These are phyloP conservation scores for Gambelia wislizenii DNA, from an alignment of 2,797 vertebrate species.

Conservation along the genomic window DNA sequence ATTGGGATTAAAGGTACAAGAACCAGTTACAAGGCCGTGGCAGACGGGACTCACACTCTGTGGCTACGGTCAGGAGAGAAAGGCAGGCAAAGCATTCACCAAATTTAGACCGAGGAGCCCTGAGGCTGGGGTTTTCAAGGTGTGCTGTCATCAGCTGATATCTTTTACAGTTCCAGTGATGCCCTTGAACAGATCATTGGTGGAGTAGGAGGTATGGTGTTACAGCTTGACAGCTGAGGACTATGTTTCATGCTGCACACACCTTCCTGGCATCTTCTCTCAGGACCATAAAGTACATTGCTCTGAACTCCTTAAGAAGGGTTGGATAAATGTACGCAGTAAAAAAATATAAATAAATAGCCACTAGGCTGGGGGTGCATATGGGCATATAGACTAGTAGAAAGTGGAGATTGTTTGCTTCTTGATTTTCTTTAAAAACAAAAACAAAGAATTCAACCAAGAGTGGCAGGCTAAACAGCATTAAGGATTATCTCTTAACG, in stretches of 20 bases:
- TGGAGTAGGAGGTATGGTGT: neutral
- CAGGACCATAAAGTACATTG: neutral
- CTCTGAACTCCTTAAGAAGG: neutral
- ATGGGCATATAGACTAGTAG: neutral
- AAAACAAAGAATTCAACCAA: neutral
- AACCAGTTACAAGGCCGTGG: neutral
- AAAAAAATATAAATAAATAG: neutral
- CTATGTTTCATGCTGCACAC: too few species aligned
- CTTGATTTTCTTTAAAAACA: neutral
- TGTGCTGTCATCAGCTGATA: neutral
- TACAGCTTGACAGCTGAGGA: too few species aligned
- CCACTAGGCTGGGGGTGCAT: neutral
- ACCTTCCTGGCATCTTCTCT: neutral
- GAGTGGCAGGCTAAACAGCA: too few species aligned
- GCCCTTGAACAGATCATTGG: neutral
- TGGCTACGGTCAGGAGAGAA: too few species aligned
- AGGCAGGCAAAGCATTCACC: neutral
- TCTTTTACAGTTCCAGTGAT: neutral
- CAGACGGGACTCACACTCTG: neutral
- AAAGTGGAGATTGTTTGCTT: neutral
- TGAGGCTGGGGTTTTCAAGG: neutral
- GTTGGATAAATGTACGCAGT: too few species aligned
- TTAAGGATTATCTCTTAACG: slow-evolving; percentile 20
- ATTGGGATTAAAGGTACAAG: too few species aligned
- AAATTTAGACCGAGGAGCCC: neutral